Evolutionary conservation across 1,140 invertebrate species (phyloP).

Genomic region (Drosophila aff.): DNA sequence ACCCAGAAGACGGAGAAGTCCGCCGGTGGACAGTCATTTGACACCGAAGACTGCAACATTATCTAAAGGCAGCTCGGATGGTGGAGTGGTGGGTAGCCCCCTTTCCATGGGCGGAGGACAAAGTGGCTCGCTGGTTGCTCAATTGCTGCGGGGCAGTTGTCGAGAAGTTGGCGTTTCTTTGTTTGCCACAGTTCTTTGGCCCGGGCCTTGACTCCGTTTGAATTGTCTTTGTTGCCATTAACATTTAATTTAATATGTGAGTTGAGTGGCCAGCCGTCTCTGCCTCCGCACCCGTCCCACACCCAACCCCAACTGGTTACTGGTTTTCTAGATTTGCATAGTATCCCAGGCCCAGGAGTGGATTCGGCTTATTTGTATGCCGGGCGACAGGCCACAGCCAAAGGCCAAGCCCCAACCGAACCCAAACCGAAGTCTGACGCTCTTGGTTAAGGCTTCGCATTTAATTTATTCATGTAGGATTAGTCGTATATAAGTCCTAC

Average conservation of each 20-base stretch:
- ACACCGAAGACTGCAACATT: conserved; percentile 48
- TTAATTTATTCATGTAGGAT: conserved; percentile 71
- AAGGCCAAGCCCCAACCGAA: conserved; percentile 15
- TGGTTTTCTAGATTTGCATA: conserved; percentile 44
- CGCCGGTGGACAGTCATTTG: conserved; percentile 62
- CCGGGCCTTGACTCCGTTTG: conserved; percentile 74
- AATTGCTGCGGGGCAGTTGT: conserved; percentile 52
- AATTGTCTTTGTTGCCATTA: conserved; percentile 66
- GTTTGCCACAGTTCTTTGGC: conserved; percentile 62
- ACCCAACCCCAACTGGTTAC: conserved; percentile 33
- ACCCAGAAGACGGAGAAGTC: conserved; percentile 6
- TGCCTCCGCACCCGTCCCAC: conserved; percentile 7
- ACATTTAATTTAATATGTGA: conserved; percentile 71
- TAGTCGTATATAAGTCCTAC: conserved; percentile 41
- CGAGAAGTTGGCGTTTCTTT: conserved; percentile 44
- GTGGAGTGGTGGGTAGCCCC: background rate
- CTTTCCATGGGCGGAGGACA: conserved; percentile 4
- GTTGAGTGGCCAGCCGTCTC: conserved; percentile 26
- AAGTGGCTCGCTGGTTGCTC: conserved; percentile 37
- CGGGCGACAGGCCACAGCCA: conserved; percentile 32
- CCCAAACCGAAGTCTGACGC: conserved; percentile 13
- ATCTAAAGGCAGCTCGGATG: conserved; percentile 6
- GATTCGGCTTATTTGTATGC: conserved; percentile 72
- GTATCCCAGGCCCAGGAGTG: conserved; percentile 16
- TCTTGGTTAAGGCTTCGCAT: conserved; percentile 37